Base-by-base conservation (phyloP, 2,888 invertebrate genomes). In the Portevinia maculata region DNA sequence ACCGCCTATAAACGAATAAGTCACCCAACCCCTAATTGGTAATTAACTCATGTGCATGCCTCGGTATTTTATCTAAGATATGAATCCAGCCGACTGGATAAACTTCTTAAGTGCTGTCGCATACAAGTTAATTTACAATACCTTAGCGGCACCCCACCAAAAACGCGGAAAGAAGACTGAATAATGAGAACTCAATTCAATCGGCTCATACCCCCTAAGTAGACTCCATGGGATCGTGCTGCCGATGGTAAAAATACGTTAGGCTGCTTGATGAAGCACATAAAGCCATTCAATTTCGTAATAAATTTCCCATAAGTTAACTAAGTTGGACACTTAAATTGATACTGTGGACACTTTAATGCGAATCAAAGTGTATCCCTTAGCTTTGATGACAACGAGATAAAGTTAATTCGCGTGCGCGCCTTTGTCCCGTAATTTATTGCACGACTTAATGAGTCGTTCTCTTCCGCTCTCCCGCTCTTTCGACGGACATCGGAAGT, bases 281-380 rank as follows among this genome's bases (percentile, higher is more conserved):
- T 74, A 62, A 74, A 60, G 84, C 86, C 86, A 86, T 86, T 85
- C 85, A 86, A 86, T 86, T 87, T 87, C 84, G 87, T 85, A 86
- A 87, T 87, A 87, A 87, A 87, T 87, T 87, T 86, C 86, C 87
- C 86, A 87, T 88, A 87, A 87, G 86, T 87, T 86, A 88, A 86
- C 87, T 87, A 87, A 87, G 87, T 86, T 85, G 87, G 86, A 87
- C 87, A 87, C 85, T 86, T 86, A 87, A 87, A 87, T 87, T 86
- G 87, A 86, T 86, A 85, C 86, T 59, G 76, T 81, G 85, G 86
- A 86, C 87, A 85, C 84, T 85, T 85, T 79, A 85, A 79, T 76
- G 73, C 69, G 75, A 71, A 76, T 76, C 75, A 76, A 76, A 71
- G 75, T 75, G 79, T 70, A 70, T 81, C 75, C 75, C 79, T 81